Percentiles rank a stretch among this genome's conserved stretches.
phyloP scores from a whole-genome alignment of 2,113 vertebrate genomes.

The Notarius quadriscutis region DNA sequence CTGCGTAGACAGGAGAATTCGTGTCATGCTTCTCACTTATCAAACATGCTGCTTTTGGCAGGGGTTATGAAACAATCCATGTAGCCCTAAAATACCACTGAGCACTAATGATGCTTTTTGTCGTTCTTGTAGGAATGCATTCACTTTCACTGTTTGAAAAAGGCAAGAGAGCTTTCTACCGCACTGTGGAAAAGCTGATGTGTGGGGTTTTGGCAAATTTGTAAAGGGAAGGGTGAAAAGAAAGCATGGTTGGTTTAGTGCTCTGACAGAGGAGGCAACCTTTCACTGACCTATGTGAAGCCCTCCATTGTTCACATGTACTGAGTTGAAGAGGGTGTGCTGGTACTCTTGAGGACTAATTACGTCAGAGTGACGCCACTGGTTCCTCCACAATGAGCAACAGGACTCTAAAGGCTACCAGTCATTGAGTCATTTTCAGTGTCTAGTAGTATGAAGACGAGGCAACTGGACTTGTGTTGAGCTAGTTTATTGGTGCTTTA shows the following conservation, averaged over 20 bases:
- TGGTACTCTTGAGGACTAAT: slow-evolving; percentile 16
- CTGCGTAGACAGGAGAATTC: not conserved
- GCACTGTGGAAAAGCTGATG: slow-evolving; percentile 32
- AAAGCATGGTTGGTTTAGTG: slow-evolving; percentile 35
- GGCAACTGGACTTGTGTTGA: slow-evolving; percentile 12
- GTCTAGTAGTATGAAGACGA: not conserved
- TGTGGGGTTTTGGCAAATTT: slow-evolving; percentile 18
- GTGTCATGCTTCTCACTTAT: slow-evolving; percentile 3
- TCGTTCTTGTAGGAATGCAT: not conserved
- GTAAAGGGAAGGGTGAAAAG: slow-evolving; percentile 10
- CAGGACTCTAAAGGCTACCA: not conserved
- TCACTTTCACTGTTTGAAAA: not conserved
- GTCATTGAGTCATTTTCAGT: not conserved
- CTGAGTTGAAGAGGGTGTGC: slow-evolving; percentile 29
- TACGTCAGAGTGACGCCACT: slow-evolving; percentile 50
- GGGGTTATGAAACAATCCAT: not conserved
- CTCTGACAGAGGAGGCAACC: slow-evolving; percentile 36
- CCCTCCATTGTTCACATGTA: slow-evolving; percentile 41
- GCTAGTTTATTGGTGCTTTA: not conserved
- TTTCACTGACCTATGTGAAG: slow-evolving; percentile 36
- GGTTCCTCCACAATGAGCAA: slow-evolving; percentile 31
- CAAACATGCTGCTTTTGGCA: slow-evolving; percentile 20
- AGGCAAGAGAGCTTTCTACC: not conserved
- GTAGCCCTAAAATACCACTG: slow-evolving; percentile 1
- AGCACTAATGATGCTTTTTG: not conserved